A percentile compares a stretch with the other conserved stretches of the same genome.
These are phyloP conservation scores for Ganaspis brasiliensis DNA, from an alignment of 2,888 invertebrate genomes.

Conservation along the genomic window DNA sequence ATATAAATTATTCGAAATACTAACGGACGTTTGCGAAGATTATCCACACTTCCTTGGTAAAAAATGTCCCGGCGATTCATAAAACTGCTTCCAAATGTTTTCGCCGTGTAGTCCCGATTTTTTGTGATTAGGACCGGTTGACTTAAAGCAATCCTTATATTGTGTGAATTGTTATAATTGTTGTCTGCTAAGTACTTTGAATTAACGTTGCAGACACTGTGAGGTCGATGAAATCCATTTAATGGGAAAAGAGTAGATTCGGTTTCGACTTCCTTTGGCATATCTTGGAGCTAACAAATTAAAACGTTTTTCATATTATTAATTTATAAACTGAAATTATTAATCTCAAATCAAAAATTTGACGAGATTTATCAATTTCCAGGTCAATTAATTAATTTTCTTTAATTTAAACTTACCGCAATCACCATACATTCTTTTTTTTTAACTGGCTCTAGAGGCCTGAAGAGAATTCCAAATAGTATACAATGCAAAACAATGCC, in stretches of 20 bases:
- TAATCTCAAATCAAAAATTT: too few relatives aligned
- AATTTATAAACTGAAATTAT: neutral
- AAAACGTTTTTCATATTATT: neutral
- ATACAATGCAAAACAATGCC: slow-evolving; percentile 93
- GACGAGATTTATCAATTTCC: slow-evolving; percentile 6
- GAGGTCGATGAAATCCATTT: slow-evolving; percentile 61
- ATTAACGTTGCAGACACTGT: slow-evolving; percentile 61
- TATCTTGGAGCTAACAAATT: slow-evolving; percentile 10
- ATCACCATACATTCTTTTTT: slow-evolving; percentile 53
- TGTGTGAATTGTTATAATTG: slow-evolving; percentile 60
- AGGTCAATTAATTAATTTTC: too few relatives aligned
- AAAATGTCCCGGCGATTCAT: slow-evolving; percentile 94
- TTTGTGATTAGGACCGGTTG: slow-evolving; percentile 85
- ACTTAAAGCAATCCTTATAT: slow-evolving; percentile 85
- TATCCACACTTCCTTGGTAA: slow-evolving; percentile 90
- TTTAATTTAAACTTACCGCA: slow-evolving; percentile 47
- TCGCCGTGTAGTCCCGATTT: slow-evolving; percentile 72
- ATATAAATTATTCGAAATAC: slow-evolving; percentile 56
- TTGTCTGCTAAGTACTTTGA: slow-evolving; percentile 58
- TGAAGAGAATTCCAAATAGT: slow-evolving; percentile 94
- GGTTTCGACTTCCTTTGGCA: slow-evolving; percentile 28
- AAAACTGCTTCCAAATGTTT: slow-evolving; percentile 86
- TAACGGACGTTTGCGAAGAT: slow-evolving; percentile 78
- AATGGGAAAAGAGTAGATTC: slow-evolving; percentile 39
- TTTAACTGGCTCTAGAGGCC: slow-evolving; percentile 85